Evolutionary conservation across 2,113 vertebrate genomes (phyloP).

Genomic region (Chelonoidis abingdonii): DNA sequence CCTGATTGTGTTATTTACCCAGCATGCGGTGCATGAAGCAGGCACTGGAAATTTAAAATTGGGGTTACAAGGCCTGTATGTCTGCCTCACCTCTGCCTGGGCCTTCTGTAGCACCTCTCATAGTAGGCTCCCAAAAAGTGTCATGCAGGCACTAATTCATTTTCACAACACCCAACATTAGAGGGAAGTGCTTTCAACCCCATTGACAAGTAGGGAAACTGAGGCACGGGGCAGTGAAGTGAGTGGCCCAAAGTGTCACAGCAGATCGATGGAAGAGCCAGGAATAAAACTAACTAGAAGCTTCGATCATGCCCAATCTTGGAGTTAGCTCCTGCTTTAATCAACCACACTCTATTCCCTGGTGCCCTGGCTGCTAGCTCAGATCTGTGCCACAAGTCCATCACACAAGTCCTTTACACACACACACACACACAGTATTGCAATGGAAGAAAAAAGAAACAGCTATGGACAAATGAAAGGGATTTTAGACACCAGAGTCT

Average conservation of each 20-base stretch:
- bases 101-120: no score
- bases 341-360: not conserved
- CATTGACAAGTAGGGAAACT: no score
- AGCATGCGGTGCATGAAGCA: no score
- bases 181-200: not conserved
- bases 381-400: not conserved
- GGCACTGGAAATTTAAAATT: no score
- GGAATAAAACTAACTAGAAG: accelerated
- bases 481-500: not conserved
- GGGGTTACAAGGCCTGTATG: no score
- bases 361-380: not conserved
- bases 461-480: not conserved
- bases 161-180: not conserved
- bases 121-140: not conserved
- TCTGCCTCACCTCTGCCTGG: no score
- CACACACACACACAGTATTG: accelerated
- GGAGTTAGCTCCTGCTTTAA: not conserved
- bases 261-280: not conserved
- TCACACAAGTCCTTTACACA: no score
- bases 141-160: not conserved
- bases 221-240: no score
- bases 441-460: not conserved
- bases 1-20: no score
- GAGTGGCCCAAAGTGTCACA: not conserved
- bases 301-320: not conserved